These are phyloP conservation scores for Heteractis magnifica DNA, from an alignment of 92 coral and sea anemone species.

Conservation along the genomic window DNA sequence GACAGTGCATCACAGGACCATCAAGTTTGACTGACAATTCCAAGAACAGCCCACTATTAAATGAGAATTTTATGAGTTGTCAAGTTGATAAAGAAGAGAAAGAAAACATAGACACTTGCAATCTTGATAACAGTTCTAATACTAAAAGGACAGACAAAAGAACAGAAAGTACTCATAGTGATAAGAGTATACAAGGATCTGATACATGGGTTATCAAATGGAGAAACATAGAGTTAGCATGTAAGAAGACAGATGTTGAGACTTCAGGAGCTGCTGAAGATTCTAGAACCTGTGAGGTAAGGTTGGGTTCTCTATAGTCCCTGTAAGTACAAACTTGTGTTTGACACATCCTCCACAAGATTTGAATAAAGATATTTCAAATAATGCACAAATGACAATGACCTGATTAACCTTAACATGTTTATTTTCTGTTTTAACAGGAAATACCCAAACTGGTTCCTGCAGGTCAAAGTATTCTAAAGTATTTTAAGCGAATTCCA, in stretches of 20 bases:
- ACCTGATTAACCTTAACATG: background rate
- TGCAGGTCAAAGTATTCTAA: slow-evolving; percentile 48
- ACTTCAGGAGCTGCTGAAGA: background rate
- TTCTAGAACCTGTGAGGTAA: background rate
- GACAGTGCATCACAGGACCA: slow-evolving; percentile 36
- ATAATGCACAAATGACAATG: no score
- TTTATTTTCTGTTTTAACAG: background rate
- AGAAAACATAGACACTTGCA: slow-evolving; percentile 9
- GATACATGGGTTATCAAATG: slow-evolving; percentile 31
- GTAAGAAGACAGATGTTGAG: slow-evolving; percentile 13
- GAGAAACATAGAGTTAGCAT: slow-evolving; percentile 1
- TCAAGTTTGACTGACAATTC: background rate
- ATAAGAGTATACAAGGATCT: background rate
- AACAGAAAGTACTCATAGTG: background rate
- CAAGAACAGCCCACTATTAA: slow-evolving; percentile 8
- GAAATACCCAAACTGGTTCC: slow-evolving; percentile 6
- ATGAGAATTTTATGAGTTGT: background rate
- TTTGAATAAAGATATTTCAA: no score
- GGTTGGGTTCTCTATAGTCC: background rate
- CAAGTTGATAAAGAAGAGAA: slow-evolving; percentile 3
- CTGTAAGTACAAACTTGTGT: background rate
- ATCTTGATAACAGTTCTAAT: background rate
- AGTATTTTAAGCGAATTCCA: slow-evolving; percentile 42
- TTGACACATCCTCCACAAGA: no score
- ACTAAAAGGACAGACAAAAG: background rate